These are phyloP conservation scores for Phoxinus dragarum DNA, from an alignment of 2,797 vertebrate genomes.

Conservation along the genomic window DNA sequence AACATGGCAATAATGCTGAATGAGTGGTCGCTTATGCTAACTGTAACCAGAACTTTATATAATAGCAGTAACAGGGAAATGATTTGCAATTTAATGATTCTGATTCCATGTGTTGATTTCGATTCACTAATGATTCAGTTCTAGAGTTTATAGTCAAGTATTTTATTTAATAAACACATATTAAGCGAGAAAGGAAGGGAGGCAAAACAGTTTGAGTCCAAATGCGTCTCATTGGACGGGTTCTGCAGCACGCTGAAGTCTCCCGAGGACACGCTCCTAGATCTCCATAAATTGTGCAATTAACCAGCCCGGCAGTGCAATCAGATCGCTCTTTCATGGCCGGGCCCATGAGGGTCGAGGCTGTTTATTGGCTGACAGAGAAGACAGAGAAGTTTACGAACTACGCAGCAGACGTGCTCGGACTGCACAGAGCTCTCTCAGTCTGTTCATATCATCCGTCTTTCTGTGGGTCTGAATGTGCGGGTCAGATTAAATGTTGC, in stretches of 20 bases:
- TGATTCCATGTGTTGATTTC: not conserved
- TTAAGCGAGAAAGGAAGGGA: not conserved
- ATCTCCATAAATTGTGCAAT: slow-evolving; percentile 45
- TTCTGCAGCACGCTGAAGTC: not conserved
- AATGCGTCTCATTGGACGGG: not conserved
- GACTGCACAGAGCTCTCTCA: slow-evolving; percentile 21
- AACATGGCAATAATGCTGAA: not conserved
- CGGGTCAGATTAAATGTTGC: slow-evolving; percentile 2
- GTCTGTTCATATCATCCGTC: slow-evolving; percentile 29
- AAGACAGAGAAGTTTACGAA: slow-evolving; percentile 22
- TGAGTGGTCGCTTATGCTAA: not conserved
- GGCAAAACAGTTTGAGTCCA: not conserved
- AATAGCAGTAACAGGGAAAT: not conserved
- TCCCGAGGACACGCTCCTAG: not conserved
- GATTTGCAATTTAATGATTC: not conserved
- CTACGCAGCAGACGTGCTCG: slow-evolving; percentile 25
- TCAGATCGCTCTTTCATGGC: slow-evolving; percentile 38
- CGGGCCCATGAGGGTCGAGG: slow-evolving; percentile 14
- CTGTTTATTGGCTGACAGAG: slow-evolving; percentile 46
- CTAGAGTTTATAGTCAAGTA: not conserved
- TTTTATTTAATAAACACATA: not conserved
- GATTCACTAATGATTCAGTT: not conserved
- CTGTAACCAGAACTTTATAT: not conserved
- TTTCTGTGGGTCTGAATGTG: not conserved
- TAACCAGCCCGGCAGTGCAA: slow-evolving; percentile 8